These are phyloP conservation scores for Coenonympha arcania DNA, from an alignment of 2,888 invertebrate species.

Conservation along the genomic window DNA sequence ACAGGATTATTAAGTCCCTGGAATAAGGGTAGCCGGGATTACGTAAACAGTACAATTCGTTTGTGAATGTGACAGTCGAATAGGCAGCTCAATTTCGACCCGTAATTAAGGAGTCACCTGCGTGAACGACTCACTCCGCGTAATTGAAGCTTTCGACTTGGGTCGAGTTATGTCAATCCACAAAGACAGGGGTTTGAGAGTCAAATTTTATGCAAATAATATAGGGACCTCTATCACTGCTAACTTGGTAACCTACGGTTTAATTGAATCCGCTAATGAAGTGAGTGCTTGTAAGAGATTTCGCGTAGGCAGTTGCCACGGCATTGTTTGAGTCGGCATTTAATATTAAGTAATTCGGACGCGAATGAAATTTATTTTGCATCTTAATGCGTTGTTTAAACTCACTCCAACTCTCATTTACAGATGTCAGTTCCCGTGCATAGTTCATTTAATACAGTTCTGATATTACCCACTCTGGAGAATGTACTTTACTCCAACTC, in stretches of 20 bases:
- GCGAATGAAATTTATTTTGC: not conserved
- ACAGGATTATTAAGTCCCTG: conserved; percentile 16
- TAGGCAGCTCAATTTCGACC: conserved; percentile 68
- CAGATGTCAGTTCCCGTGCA: not conserved
- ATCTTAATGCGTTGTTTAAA: not conserved
- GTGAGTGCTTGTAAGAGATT: conserved; percentile 5
- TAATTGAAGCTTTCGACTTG: conserved; percentile 71
- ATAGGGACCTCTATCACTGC: conserved; percentile 59
- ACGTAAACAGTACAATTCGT: conserved; percentile 55
- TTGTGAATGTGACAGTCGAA: conserved; percentile 66
- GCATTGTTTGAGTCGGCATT: not conserved
- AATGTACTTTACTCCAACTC: not conserved
- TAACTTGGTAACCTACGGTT: conserved; percentile 60
- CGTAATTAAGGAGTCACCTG: conserved; percentile 73
- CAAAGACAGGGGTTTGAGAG: conserved; percentile 35
- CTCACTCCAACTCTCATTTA: not conserved
- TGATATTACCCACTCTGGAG: too few species aligned
- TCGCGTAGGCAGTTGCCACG: not conserved
- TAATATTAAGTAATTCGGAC: not conserved
- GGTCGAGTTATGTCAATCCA: conserved; percentile 65
- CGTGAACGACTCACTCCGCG: conserved; percentile 65
- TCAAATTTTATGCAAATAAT: conserved; percentile 70
- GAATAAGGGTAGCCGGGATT: conserved; percentile 30
- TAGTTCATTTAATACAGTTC: not conserved
- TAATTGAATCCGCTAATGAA: conserved; percentile 53